Percentiles rank a stretch among this genome's conserved stretches.
Evolutionary conservation across 2,113 vertebrate genomes (phyloP).

Genomic region (Chamaea fasciata): DNA sequence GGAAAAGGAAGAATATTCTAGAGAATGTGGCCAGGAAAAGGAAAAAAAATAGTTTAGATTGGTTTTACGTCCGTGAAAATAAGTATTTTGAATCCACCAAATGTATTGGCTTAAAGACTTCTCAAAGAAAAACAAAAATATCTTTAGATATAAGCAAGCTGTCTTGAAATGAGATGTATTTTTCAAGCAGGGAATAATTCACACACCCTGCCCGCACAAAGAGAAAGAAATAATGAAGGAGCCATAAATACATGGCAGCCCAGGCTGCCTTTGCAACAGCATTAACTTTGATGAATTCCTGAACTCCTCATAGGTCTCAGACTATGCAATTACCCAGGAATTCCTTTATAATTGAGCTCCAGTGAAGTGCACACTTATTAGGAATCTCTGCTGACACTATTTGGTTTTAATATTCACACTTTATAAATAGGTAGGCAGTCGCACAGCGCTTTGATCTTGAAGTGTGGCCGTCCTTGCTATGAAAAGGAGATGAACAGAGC

Average conservation of each 20-base stretch:
- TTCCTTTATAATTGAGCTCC: background rate
- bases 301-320: background rate
- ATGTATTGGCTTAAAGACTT: background rate
- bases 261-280: background rate
- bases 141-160: background rate
- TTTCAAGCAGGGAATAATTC: background rate
- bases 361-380: background rate
- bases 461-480: background rate
- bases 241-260: background rate
- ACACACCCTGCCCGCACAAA: background rate
- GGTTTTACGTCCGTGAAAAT: background rate
- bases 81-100: background rate
- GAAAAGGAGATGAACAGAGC: background rate
- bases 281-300: background rate
- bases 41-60: background rate
- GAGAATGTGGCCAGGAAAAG: background rate
- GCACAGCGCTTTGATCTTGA: background rate
- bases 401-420: background rate
- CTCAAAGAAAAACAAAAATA: background rate
- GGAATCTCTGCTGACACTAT: background rate
- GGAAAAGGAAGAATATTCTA: background rate
- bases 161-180: background rate
- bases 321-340: constrained; percentile 3
- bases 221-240: background rate
- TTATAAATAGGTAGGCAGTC: background rate